Evolutionary conservation across 2,113 vertebrate genomes (phyloP), one percentile per base, ranked within the genome.

Genomic region (Strix aluco): DNA sequence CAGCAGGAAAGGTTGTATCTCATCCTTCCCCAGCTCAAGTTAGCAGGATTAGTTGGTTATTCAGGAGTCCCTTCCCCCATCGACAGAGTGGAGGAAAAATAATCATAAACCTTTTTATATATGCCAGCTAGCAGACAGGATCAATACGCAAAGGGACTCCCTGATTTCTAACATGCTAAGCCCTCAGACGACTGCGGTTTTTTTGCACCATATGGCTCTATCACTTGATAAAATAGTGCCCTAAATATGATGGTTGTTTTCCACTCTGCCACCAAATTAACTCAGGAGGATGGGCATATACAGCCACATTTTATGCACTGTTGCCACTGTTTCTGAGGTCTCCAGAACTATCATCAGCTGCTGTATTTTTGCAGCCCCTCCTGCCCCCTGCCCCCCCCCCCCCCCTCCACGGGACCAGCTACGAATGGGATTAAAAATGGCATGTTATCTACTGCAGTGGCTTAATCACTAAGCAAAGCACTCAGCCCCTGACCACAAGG

Each of bases 391-490:
- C 4, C 11, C 38, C 11, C 57, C 52, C 69, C 3, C 14, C 47
- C 13, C 4, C 11, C 38, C 11, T 13, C 34, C 36, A 38, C 0
- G 5, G 44, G 25, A 90, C 30, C 61, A 85, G 83, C 87, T 87
- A 91, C 66, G 78, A 75, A 65, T 88, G 61, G 59, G 94, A 96
- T 95, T 92, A 90, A 96, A 86, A 21, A 16, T 38, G 0, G 57
- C 19, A 3, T 75, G 51, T 92, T 96, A 91, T 89, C 93, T 92
- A 66, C 85, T 74, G 91, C 90, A 93, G 93, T 88, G 86, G 90
- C 79, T 97, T 97, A 97, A 96, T 92, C 84, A 36, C 94, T 95
- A 69, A 94, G 96, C 90, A 96, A 95, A 97, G 75, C 6, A 11
- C 91, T 96, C 88, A 96, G 96, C 96, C 94, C 62, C 90, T 57